Base-by-base conservation (phyloP, 2,888 invertebrate genomes). In the Eupithecia insigniata region DNA sequence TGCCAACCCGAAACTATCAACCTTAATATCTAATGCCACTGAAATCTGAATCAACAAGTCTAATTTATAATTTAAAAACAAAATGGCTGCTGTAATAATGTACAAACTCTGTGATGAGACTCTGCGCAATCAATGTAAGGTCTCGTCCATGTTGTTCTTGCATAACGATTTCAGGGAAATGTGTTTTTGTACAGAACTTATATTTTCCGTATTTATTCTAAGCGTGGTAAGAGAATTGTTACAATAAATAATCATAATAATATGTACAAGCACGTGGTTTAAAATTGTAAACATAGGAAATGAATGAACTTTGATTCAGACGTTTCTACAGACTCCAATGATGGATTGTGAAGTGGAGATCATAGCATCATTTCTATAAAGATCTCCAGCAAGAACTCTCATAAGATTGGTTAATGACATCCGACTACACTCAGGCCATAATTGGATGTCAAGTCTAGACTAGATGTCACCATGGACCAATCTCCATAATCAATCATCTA, bases 111-210 rank as follows among this genome's bases (percentile, higher is more conserved):
- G 12, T 12, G 51, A 51, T 51, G 26, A 14, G 12, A 55, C 55
- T 55, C 55, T 55, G 55, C 55, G 55, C 55, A 55, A 55, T 55
- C 55, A 55, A 26, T 55, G 26, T 55, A 55, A 55, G 55, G 22
- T 26, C 55, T 55, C 55, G 26, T 55, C 5, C 14, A 55, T 55
- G 14, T 55, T 55, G 26, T 55, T 26, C 12, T 55, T 55, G 1
- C 26, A 26, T 12, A 26, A 26, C 14, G 12, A 14, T 26, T 26
- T 5, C 22, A 22, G 46, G 10, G 10, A 51, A 51, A 51, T 22
- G n/a, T n/a, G 10, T 51, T 22, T 51, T 22, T 51, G 1, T 51
- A 51, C 8, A 22, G 46, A 51, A 46, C n/a, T 22, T n/a, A n/a
- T 46, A 10, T 46, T 2, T 46, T 22, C 16, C 3, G 7, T 4